These are phyloP conservation scores for Ochropleura leucogaster DNA, from an alignment of 2,888 invertebrate species.

Conservation along the genomic window DNA sequence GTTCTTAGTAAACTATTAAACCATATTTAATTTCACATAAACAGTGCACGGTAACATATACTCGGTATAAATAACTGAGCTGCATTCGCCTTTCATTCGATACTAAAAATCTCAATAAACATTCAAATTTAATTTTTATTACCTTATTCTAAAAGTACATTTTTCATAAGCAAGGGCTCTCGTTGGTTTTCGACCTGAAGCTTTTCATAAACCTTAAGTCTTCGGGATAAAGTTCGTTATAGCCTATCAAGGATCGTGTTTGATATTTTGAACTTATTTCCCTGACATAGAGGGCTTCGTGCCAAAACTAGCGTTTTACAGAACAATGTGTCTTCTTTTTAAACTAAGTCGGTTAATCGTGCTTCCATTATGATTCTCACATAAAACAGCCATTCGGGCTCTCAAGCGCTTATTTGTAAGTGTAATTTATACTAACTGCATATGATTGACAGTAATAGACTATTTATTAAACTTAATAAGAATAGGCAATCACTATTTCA, in stretches of 20 bases:
- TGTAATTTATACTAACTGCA: conserved; percentile 47
- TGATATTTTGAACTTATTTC: conserved; percentile 79
- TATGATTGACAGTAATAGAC: conserved; percentile 68
- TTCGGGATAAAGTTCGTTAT: conserved; percentile 50
- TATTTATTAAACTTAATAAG: conserved; percentile 60
- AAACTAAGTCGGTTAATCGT: conserved; percentile 81
- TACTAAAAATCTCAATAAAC: conserved; percentile 72
- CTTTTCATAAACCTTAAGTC: conserved; percentile 51
- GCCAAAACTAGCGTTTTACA: conserved; percentile 88
- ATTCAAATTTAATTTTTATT: conserved; percentile 78
- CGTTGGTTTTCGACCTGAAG: conserved; percentile 56
- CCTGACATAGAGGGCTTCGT: conserved; percentile 86
- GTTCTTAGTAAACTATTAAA: conserved; percentile 87
- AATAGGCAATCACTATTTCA: conserved; percentile 46
- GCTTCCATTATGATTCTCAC: conserved; percentile 75
- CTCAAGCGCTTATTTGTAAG: conserved; percentile 64
- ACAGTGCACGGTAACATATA: conserved; percentile 84
- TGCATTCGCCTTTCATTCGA: conserved; percentile 74
- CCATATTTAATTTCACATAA: conserved; percentile 87
- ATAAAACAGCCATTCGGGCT: conserved; percentile 69
- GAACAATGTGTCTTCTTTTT: conserved; percentile 86
- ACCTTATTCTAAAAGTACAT: conserved; percentile 70
- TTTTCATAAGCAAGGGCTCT: conserved; percentile 71
- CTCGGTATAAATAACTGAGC: conserved; percentile 82
- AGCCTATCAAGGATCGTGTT: conserved; percentile 63